phyloP scores from a whole-genome alignment of 2,797 vertebrate species.

The Labeo calbasu region DNA sequence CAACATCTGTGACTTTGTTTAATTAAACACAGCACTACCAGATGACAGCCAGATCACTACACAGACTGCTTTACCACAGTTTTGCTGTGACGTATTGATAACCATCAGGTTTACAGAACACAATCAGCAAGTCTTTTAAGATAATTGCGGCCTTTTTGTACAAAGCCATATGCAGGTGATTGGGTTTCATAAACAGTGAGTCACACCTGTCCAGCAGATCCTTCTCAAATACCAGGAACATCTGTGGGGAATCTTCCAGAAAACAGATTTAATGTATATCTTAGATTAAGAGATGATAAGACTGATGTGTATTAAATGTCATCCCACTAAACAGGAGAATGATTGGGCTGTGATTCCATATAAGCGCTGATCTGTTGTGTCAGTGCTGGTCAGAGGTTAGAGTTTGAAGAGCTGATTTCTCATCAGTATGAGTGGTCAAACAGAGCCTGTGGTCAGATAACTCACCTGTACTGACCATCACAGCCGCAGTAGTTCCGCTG shows the following conservation, averaged over 20 bases:
- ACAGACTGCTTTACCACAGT: background rate
- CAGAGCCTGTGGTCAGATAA: conserved; percentile 40
- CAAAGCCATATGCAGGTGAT: conserved; percentile 46
- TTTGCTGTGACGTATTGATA: background rate
- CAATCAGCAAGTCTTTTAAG: background rate
- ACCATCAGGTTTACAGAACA: conserved; percentile 3
- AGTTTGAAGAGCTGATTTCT: conserved; percentile 16
- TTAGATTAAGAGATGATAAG: conserved; percentile 5
- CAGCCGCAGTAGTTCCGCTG: conserved; percentile 33
- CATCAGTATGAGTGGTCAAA: conserved; percentile 33
- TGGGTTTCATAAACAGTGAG: conserved; percentile 62
- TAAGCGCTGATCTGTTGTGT: background rate
- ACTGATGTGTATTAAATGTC: conserved; percentile 32
- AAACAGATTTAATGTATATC: conserved; percentile 11
- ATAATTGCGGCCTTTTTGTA: conserved; percentile 11
- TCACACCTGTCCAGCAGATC: conserved; percentile 25
- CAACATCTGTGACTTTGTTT: conserved; percentile 3
- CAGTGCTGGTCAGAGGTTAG: conserved; percentile 27
- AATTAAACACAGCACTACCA: conserved; percentile 4
- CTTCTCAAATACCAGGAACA: conserved; percentile 20
- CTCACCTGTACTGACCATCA: conserved; percentile 47
- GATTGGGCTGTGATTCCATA: background rate
- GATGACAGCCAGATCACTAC: conserved; percentile 1
- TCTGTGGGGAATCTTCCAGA: conserved; percentile 33
- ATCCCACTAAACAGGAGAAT: conserved; percentile 4